Conservation (phyloP, 2,888 invertebrate species). For the Philereme transversata region DNA sequence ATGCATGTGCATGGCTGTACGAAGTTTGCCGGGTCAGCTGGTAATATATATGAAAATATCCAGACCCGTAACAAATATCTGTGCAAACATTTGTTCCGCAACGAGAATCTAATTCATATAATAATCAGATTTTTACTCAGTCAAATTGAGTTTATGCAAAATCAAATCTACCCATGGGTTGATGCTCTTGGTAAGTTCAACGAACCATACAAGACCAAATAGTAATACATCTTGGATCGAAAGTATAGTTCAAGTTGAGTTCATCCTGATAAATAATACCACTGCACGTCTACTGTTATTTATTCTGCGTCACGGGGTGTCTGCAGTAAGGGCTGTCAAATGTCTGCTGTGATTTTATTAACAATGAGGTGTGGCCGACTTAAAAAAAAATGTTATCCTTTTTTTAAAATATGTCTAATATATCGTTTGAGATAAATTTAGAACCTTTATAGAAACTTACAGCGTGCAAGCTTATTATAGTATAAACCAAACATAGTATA, state of each 20-base stretch:
- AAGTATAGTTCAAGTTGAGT: slow-evolving; percentile 11
- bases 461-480: too few species aligned
- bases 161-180: neutral
- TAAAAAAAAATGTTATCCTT: neutral
- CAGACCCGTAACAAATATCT: too few species aligned
- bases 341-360: neutral
- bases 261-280: slow-evolving; percentile 17
- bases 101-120: too few species aligned
- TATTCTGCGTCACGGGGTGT: slow-evolving; percentile 4
- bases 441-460: too few species aligned
- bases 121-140: neutral
- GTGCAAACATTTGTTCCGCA: too few species aligned
- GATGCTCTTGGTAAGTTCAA: slow-evolving; percentile 9
- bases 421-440: too few species aligned
- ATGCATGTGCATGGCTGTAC: too few species aligned
- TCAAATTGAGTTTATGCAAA: neutral
- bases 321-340: slow-evolving; percentile 5
- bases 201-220: slow-evolving; percentile 1
- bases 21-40: too few species aligned
- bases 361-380: neutral
- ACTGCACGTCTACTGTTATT: neutral
- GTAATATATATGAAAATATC: too few species aligned
- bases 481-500: too few species aligned
- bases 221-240: slow-evolving; percentile 6
- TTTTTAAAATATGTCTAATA: too few species aligned